These are phyloP conservation scores for Aphodius granarius DNA, from an alignment of 2,888 invertebrate species.

Conservation along the genomic window DNA sequence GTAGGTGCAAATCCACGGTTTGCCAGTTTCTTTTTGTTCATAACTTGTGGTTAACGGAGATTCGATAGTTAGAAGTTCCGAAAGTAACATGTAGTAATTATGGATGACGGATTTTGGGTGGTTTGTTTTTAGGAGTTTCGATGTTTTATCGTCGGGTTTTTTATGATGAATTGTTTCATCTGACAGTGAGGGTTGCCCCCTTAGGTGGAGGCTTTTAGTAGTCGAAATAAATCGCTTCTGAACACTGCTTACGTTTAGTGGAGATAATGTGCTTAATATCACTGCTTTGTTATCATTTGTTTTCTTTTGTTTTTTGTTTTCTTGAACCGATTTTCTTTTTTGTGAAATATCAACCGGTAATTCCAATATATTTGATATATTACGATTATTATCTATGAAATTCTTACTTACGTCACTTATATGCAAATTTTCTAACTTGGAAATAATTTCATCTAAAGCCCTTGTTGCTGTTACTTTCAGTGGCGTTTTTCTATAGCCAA, in stretches of 20 bases:
- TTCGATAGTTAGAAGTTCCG: conserved; percentile 50
- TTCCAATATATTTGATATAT: neutral
- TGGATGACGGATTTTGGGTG: conserved; percentile 57
- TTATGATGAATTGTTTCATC: neutral
- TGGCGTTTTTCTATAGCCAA: neutral
- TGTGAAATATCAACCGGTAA: neutral
- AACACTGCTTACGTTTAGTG: neutral
- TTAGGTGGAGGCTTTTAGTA: neutral
- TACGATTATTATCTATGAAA: neutral
- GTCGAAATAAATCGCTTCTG: neutral
- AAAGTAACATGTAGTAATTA: conserved; percentile 53
- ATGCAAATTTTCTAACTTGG: neutral
- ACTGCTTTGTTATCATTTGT: neutral
- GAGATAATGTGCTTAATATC: neutral
- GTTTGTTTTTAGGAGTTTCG: neutral
- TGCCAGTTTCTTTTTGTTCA: conserved; percentile 40
- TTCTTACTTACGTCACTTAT: neutral
- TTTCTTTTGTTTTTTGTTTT: neutral
- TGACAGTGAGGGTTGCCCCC: neutral
- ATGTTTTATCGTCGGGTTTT: neutral
- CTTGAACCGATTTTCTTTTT: neutral
- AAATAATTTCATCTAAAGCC: neutral
- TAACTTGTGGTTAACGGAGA: conserved; percentile 51
- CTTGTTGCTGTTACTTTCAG: too few relatives aligned
- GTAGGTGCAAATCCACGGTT: conserved; percentile 60